Conservation (phyloP, 1,140 invertebrate genomes). For the Globodera rostochiensis region DNA sequence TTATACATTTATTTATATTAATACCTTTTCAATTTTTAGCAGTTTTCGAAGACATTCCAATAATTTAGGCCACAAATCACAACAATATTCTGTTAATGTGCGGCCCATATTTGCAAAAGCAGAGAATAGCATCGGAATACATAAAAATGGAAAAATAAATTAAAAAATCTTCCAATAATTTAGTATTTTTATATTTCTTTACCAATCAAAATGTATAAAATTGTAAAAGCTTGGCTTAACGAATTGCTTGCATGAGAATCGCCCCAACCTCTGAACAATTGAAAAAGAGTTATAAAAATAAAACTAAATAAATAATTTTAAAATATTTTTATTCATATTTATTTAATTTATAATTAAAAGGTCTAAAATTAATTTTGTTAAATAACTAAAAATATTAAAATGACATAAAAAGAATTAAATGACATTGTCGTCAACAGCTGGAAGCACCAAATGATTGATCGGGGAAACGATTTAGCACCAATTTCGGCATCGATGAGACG, state of each 20-base stretch:
- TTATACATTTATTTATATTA: background rate
- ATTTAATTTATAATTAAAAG: too few species aligned
- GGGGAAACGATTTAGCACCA: constrained; percentile 24
- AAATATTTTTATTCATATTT: too few species aligned
- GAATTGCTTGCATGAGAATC: constrained; percentile 22
- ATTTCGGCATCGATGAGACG: constrained; percentile 14
- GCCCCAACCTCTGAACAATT: constrained; percentile 17
- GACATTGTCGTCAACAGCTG: constrained; percentile 17
- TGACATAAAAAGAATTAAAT: too few species aligned
- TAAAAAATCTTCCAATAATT: background rate
- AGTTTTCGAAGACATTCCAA: constrained; percentile 1
- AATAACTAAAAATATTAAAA: too few species aligned
- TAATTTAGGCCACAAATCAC: constrained; percentile 18
- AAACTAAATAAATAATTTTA: too few species aligned
- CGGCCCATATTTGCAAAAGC: constrained; percentile 27
- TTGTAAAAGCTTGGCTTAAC: constrained; percentile 20
- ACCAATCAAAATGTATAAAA: constrained; percentile 23
- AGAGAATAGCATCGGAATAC: constrained; percentile 24
- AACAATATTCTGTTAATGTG: constrained; percentile 5
- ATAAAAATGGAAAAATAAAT: background rate
- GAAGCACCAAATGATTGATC: constrained; percentile 23
- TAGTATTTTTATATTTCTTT: background rate
- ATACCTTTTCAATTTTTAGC: background rate
- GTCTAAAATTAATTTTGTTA: too few species aligned
- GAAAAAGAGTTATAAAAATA: background rate